phyloP scores from a whole-genome alignment of 2,888 invertebrate genomes.

The Drosophila antonietae region DNA sequence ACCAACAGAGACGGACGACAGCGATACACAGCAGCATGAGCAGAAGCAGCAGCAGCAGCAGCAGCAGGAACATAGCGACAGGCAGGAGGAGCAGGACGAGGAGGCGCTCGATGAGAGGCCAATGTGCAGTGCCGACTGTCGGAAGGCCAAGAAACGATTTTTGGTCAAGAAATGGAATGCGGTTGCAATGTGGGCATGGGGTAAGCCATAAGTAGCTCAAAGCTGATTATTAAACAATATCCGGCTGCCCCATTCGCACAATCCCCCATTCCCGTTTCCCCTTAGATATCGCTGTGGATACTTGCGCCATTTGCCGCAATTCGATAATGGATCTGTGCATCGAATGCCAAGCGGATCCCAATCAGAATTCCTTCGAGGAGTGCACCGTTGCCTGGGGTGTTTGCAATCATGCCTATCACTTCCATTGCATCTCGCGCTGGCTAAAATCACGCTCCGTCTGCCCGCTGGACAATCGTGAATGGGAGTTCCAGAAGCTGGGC shows the following conservation, averaged over 20 bases:
- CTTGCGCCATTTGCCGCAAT: slow-evolving; percentile 58
- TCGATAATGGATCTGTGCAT: slow-evolving; percentile 58
- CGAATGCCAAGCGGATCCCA: slow-evolving; percentile 83
- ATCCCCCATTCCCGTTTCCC: not conserved
- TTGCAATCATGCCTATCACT: slow-evolving; percentile 99
- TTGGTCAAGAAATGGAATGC: slow-evolving; percentile 99
- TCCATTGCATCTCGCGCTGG: slow-evolving; percentile 99
- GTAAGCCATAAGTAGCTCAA: slow-evolving; percentile 42
- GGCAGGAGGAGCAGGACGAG: not conserved
- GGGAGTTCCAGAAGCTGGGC: slow-evolving; percentile 99
- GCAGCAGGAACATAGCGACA: not conserved
- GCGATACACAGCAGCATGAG: slow-evolving; percentile 15
- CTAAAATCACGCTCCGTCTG: slow-evolving; percentile 99
- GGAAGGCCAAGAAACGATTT: slow-evolving; percentile 89
- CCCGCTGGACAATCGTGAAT: slow-evolving; percentile 99
- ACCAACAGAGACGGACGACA: slow-evolving; percentile 23
- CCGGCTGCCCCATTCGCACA: slow-evolving; percentile 21
- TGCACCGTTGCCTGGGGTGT: slow-evolving; percentile 99
- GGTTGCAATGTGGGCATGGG: slow-evolving; percentile 99
- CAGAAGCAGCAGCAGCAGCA: not conserved
- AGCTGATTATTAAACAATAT: slow-evolving; percentile 66
- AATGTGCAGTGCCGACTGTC: slow-evolving; percentile 40
- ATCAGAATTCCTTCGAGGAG: slow-evolving; percentile 96
- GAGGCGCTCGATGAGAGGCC: slow-evolving; percentile 40
- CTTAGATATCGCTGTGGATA: slow-evolving; percentile 86